Base-by-base conservation (phyloP, 2,888 invertebrate genomes). In the Entomobrya proxima region DNA sequence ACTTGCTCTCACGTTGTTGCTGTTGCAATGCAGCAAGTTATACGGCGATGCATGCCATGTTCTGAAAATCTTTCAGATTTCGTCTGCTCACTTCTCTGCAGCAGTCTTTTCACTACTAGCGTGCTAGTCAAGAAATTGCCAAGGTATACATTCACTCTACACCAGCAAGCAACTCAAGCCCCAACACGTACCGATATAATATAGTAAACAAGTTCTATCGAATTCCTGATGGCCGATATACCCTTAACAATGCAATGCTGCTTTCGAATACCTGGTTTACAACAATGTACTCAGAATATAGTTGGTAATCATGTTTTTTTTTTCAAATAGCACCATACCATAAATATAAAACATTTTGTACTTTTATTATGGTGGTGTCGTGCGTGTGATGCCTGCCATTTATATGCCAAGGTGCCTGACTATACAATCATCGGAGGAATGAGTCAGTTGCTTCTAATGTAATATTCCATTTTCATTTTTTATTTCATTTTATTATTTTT, bases 31-130 rank as follows among this genome's bases (percentile, higher is more conserved):
- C 40, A 78, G 55, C 18, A 44, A 58, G 76, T 37, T 6, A 27
- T 27, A 61, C 18, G n/a, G n/a, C n/a, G n/a, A n/a, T n/a, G n/a
- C 37, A 58, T 58, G 52, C 44, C 37, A 30, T 37, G 30, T 75
- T 75, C n/a, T n/a, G n/a, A n/a, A n/a, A n/a, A n/a, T 50, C 27
- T 58, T 21, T 77, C n/a, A n/a, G n/a, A n/a, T 30, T 58, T 27
- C 9, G 32, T 55, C 55, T 77, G 55, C 58, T 72, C 47, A 6
- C n/a, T n/a, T 72, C 72, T 83, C 82, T 76, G 82, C 82, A 83
- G 82, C 82, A 83, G 75, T 50, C 64, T 64, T 76, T 75, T 76
- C 35, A 44, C 82, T 75, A 83, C 82, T 83, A 76, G 64, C 76
- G 82, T 64, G 82, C 67, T 27, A 83, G 24, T 47, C 75, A 75